phyloP scores from a whole-genome alignment of 2,888 invertebrate genomes.

The Nasonia oneida region DNA sequence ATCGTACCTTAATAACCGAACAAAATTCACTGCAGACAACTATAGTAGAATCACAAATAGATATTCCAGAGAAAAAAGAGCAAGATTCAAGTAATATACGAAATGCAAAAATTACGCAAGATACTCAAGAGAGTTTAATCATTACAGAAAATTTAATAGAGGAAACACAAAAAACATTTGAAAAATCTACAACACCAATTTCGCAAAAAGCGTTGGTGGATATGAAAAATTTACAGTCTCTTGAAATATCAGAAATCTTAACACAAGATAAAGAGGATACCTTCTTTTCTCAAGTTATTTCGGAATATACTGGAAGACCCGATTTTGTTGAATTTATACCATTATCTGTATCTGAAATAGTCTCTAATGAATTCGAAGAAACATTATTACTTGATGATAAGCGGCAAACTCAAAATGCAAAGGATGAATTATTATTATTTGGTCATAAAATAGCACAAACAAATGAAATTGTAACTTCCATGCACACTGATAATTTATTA shows the following conservation, averaged over 20 bases:
- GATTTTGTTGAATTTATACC: constrained; percentile 61
- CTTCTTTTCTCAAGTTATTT: constrained; percentile 63
- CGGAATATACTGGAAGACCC: constrained; percentile 65
- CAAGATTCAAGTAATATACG: constrained; percentile 71
- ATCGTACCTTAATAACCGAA: constrained; percentile 71
- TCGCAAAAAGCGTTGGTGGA: constrained; percentile 78
- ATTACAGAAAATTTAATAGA: constrained; percentile 80
- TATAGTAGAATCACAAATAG: constrained; percentile 74
- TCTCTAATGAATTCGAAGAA: constrained; percentile 61
- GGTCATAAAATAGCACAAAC: constrained; percentile 72
- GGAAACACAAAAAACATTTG: constrained; percentile 77
- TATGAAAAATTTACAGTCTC: constrained; percentile 77
- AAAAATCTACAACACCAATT: constrained; percentile 66
- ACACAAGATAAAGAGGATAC: constrained; percentile 76
- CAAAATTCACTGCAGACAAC: constrained; percentile 71
- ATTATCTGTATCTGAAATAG: constrained; percentile 62
- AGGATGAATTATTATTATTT: constrained; percentile 73
- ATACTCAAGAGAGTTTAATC: constrained; percentile 81
- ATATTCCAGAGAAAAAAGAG: constrained; percentile 68
- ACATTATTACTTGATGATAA: constrained; percentile 56
- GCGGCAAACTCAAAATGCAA: constrained; percentile 74
- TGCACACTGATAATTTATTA: constrained; percentile 59
- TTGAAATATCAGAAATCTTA: constrained; percentile 75
- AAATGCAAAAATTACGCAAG: constrained; percentile 78
- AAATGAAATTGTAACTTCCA: constrained; percentile 65